phyloP scores from a whole-genome alignment of 1,140 invertebrate genomes.

The Schlechtendalia chinensis region DNA sequence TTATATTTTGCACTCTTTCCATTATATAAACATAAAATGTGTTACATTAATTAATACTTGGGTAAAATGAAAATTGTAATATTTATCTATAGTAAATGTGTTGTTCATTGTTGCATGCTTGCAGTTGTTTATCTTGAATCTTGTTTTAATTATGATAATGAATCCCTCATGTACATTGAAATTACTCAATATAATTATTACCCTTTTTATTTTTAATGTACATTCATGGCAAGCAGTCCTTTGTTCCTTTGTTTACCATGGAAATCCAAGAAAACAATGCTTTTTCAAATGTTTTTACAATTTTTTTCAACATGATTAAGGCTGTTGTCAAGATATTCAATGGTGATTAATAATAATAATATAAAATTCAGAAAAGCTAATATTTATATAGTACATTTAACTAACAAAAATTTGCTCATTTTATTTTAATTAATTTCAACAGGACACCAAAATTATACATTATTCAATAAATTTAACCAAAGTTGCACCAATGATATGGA shows the following conservation, averaged over 20 bases:
- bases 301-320: background rate
- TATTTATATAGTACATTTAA: background rate
- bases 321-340: background rate
- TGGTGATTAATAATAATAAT: background rate
- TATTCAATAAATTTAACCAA: background rate
- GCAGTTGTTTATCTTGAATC: slow-evolving; percentile 5
- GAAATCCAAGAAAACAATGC: background rate
- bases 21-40: background rate
- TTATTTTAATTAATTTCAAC: background rate
- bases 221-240: background rate
- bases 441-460: background rate
- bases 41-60: background rate
- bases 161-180: too few relatives aligned
- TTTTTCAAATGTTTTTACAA: background rate
- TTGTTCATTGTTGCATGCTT: background rate
- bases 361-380: background rate
- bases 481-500: background rate
- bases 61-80: background rate
- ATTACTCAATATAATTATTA: background rate
- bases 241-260: background rate
- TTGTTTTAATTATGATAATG: slow-evolving; percentile 28
- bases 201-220: background rate
- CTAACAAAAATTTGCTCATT: background rate
- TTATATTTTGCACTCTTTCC: too few relatives aligned
- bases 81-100: background rate